Evolutionary conservation across 2,888 invertebrate species (phyloP), one percentile per base, ranked within the genome.

Genomic region (Auanema sp.): DNA sequence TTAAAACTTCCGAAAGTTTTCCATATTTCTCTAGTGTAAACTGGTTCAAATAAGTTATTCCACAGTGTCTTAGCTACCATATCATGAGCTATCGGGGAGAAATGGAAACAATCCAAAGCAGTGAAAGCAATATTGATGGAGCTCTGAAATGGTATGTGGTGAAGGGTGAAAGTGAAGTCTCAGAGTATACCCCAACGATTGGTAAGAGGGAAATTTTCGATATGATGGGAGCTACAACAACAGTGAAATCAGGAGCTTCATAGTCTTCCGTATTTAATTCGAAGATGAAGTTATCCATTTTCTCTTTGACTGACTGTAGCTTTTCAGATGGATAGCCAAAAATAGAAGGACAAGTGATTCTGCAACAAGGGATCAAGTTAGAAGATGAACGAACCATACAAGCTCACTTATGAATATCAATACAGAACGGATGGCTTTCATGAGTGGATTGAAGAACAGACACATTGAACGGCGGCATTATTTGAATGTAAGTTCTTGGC

Each of bases 81-180:
- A 59, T 76, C 76, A 44, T 70, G 68, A 18, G 73, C 66, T 58
- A 72, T 65, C 0, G 64, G 58, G 2, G 71, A 73, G 14, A 76
- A 61, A 55, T 76, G 76, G 54, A 73, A 76, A 41, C 76, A 76
- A 57, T 76, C 76, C 14, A 72, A 56, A 10, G 76, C 74, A n/a
- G 71, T 43, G 21, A 74, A 55, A n/a, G 67, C 74, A 12, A 67
- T 42, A 55, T 74, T 71, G 4, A 70, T 60, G 21, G 62, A 23
- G 12, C 59, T 65, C 67, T 67, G 50, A 42, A 52, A n/a, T 33
- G 18, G n/a, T 21, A 14, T 5, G 8, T 11, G 18, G 16, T n/a
- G n/a, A 43, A 57, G 16, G 21, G 24, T 25, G 43, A 43, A n/a
- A 43, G 11, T 12, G 43, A 43, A n/a, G 14, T n/a, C n/a, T 8